These are phyloP conservation scores for Nomada ferruginata DNA, from an alignment of 2,888 invertebrate genomes.

Conservation along the genomic window DNA sequence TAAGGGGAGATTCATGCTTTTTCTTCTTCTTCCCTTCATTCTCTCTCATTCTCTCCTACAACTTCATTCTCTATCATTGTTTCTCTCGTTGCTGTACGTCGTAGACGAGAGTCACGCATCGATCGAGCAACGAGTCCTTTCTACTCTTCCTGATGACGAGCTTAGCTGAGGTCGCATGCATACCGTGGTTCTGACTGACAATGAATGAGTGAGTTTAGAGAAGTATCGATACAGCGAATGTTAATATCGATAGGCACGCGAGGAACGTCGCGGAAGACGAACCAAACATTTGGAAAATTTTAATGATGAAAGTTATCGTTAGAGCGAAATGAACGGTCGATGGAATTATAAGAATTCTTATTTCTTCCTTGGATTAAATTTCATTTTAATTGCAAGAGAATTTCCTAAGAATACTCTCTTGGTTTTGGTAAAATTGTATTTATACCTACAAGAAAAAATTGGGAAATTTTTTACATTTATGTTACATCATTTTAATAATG, in stretches of 20 bases:
- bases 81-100: constrained; percentile 23
- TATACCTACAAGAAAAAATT: too few species aligned
- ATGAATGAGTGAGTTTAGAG: constrained; percentile 1
- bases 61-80: not conserved
- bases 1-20: constrained; percentile 20
- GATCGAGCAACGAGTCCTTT: constrained; percentile 59
- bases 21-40: not conserved
- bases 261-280: not conserved
- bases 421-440: too few species aligned
- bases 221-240: constrained; percentile 25
- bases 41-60: not conserved
- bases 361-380: not conserved
- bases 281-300: not conserved
- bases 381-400: not conserved
- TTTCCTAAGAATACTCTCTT: too few species aligned
- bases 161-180: constrained; percentile 20
- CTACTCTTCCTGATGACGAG: constrained; percentile 33
- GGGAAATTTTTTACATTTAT: too few species aligned
- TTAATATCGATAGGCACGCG: constrained; percentile 45
- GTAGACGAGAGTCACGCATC: constrained; percentile 53
- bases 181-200: constrained; percentile 10
- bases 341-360: not conserved
- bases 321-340: not conserved
- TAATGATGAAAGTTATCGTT: not conserved
- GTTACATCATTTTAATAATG: too few species aligned